Conservation (phyloP, 2,888 invertebrate genomes). For the Rhagophthalmus giganteus region DNA sequence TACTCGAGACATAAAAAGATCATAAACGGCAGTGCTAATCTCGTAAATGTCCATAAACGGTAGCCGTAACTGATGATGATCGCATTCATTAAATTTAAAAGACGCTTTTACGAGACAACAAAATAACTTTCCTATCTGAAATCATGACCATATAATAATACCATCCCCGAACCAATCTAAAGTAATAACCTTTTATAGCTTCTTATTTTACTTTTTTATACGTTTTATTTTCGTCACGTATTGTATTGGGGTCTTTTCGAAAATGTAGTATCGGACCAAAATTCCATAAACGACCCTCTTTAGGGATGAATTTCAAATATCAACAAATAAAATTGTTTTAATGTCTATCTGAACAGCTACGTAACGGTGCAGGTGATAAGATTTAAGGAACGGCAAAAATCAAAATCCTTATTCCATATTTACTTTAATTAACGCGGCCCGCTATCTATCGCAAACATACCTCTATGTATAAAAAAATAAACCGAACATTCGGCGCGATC, state of each 20-base stretch:
- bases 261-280: constrained; percentile 17
- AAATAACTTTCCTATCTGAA: constrained; percentile 22
- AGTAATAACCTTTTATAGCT: constrained; percentile 26
- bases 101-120: constrained; percentile 19
- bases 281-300: constrained; percentile 10
- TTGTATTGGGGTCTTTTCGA: constrained; percentile 17
- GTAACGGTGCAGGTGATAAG: too few species aligned
- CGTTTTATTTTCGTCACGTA: constrained; percentile 27
- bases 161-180: constrained; percentile 25
- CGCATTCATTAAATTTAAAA: constrained; percentile 28
- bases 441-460: too few species aligned
- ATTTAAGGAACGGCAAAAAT: too few species aligned
- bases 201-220: constrained; percentile 24
- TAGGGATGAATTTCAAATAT: not conserved
- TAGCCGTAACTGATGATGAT: constrained; percentile 15
- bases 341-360: too few species aligned
- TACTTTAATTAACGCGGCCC: constrained; percentile 2
- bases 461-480: not conserved
- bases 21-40: constrained; percentile 13
- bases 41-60: constrained; percentile 7
- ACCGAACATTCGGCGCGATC: constrained; percentile 5
- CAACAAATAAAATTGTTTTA: too few species aligned
- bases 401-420: too few species aligned
- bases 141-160: constrained; percentile 20
- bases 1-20: constrained; percentile 11